Conservation (phyloP, 30 jellyfish, hydroid and myxozoan genomes). For the Mastigias papua region DNA sequence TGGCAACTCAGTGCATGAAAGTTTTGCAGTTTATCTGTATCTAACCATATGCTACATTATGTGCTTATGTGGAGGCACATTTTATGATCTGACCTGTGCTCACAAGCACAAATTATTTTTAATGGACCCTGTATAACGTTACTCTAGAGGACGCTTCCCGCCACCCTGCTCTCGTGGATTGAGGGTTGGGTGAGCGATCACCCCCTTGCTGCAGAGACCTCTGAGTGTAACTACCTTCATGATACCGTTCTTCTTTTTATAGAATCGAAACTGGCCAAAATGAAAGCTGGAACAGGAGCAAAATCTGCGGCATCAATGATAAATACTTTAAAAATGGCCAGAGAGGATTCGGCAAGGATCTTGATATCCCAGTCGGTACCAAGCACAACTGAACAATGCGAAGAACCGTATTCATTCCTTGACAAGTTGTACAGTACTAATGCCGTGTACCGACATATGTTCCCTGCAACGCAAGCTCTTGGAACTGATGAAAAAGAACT, state of each 20-base stretch:
- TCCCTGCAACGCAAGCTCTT: conserved; percentile 55
- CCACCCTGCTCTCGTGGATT: too few species aligned
- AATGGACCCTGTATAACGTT: too few species aligned
- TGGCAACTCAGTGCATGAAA: too few species aligned
- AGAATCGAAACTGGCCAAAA: conserved; percentile 31
- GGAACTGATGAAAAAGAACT: conserved; percentile 49
- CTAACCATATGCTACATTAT: too few species aligned
- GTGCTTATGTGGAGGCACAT: too few species aligned
- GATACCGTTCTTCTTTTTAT: not conserved
- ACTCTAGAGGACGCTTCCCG: too few species aligned
- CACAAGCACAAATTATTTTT: too few species aligned
- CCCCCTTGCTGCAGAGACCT: too few species aligned
- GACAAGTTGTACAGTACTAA: conserved; percentile 54
- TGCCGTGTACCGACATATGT: conserved; percentile 43
- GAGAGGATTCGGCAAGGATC: conserved; percentile 42
- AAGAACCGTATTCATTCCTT: conserved; percentile 12
- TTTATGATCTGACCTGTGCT: too few species aligned
- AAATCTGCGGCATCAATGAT: conserved; percentile 55
- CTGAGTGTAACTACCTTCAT: too few species aligned
- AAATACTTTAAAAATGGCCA: conserved; percentile 42
- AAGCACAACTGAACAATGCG: not conserved
- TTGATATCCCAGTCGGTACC: conserved; percentile 12
- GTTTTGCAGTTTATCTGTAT: too few species aligned
- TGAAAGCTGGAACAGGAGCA: conserved; percentile 1
- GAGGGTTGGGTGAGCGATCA: too few species aligned